Percentiles rank a stretch among this genome's conserved stretches.
Conservation (phyloP, 2,113 vertebrate species). For the Alaudala cheleensis region DNA sequence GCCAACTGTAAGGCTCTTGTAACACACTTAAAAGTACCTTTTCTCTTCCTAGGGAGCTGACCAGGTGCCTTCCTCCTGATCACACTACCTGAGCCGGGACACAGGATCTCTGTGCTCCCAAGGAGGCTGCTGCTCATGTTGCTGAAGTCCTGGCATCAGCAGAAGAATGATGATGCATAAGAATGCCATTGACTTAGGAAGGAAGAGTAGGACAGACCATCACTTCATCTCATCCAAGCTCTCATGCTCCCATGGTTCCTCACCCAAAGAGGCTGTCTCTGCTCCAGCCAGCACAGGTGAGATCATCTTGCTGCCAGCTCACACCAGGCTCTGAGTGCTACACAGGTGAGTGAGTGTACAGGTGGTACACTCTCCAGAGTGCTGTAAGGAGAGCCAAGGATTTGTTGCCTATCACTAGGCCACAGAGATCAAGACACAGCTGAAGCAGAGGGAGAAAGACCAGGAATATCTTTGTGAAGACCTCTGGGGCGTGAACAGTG, state of each 20-base stretch:
- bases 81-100: fast-evolving
- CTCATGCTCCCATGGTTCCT: not conserved
- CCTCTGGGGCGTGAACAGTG: fast-evolving
- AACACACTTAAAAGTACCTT: not conserved
- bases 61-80: not conserved
- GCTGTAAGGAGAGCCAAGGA: not conserved
- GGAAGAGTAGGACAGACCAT: not conserved
- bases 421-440: fast-evolving
- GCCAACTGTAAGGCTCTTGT: not conserved
- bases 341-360: too few relatives aligned
- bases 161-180: not conserved
- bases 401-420: not conserved
- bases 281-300: not conserved
- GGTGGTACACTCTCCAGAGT: too few relatives aligned
- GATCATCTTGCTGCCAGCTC: fast-evolving
- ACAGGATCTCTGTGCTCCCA: not conserved
- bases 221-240: not conserved
- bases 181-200: not conserved
- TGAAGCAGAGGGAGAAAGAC: not conserved
- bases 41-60: not conserved
- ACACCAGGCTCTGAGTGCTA: not conserved
- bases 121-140: not conserved
- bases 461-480: not conserved
- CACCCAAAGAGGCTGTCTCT: not conserved
- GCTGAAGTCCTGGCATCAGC: not conserved